phyloP scores from a whole-genome alignment of 2,888 invertebrate species.

The Agrotis exclamationis region DNA sequence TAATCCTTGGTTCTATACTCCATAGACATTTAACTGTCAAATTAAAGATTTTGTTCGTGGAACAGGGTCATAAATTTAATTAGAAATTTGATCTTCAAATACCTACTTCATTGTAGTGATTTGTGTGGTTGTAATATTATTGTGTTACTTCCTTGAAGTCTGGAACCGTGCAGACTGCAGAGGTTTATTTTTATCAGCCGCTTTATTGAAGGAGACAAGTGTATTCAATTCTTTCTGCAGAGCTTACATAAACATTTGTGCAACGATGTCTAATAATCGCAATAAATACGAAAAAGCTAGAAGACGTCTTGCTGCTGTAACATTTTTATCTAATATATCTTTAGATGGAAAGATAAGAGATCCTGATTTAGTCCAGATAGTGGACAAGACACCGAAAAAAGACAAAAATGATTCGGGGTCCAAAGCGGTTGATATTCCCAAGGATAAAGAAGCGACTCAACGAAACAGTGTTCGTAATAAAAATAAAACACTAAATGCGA shows the following conservation, averaged over 20 bases:
- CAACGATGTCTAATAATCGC: constrained; percentile 80
- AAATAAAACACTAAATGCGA: constrained; percentile 79
- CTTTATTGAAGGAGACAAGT: constrained; percentile 4
- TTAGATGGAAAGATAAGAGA: constrained; percentile 97
- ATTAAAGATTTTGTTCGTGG: constrained; percentile 11
- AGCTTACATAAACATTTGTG: constrained; percentile 53
- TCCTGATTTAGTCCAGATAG: constrained; percentile 85
- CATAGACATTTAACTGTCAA: background rate
- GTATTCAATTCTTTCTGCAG: constrained; percentile 18
- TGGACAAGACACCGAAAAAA: constrained; percentile 73
- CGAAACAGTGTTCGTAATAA: constrained; percentile 79
- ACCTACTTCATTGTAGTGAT: constrained; percentile 11
- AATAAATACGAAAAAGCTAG: constrained; percentile 93
- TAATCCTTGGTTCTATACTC: too few species aligned
- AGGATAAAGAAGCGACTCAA: constrained; percentile 73
- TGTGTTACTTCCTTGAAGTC: constrained; percentile 25
- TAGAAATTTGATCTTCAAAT: constrained; percentile 27
- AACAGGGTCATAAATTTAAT: constrained; percentile 18
- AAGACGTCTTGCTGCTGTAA: constrained; percentile 97
- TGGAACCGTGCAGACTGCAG: constrained; percentile 10
- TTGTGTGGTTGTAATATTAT: constrained; percentile 40
- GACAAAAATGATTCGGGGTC: constrained; percentile 74
- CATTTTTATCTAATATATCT: constrained; percentile 98
- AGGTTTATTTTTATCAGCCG: constrained; percentile 40
- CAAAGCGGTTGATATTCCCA: constrained; percentile 72